These are phyloP conservation scores for Drosophila lowei DNA, from an alignment of 1,140 invertebrate genomes.

Conservation along the genomic window DNA sequence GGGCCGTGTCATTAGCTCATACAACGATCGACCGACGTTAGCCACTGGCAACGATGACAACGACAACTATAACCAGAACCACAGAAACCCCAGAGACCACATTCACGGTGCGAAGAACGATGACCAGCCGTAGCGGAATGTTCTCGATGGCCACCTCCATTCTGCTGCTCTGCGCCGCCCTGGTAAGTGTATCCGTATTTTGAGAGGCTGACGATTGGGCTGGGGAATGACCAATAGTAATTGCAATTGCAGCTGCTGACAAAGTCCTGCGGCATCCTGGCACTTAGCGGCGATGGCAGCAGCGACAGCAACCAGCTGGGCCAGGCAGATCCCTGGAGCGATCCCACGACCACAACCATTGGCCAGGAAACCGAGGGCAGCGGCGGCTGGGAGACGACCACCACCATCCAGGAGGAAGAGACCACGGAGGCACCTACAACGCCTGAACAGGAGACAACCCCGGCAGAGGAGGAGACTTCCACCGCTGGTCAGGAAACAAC, in stretches of 20 bases:
- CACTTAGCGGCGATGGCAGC: slow-evolving; percentile 52
- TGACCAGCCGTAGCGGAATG: slow-evolving; percentile 8
- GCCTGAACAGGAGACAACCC: slow-evolving; percentile 12
- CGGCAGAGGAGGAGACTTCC: neutral
- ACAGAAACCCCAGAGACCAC: slow-evolving; percentile 20
- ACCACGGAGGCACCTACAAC: slow-evolving; percentile 28
- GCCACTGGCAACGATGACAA: slow-evolving; percentile 69
- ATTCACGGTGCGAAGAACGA: slow-evolving; percentile 40
- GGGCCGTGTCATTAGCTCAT: slow-evolving; percentile 50
- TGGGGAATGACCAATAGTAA: slow-evolving; percentile 34
- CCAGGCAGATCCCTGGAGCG: slow-evolving; percentile 39
- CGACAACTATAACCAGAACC: slow-evolving; percentile 23
- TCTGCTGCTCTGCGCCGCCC: slow-evolving; percentile 52
- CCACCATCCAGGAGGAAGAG: neutral
- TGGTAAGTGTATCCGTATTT: slow-evolving; percentile 48
- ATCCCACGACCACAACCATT: slow-evolving; percentile 37
- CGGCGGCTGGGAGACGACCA: slow-evolving; percentile 52
- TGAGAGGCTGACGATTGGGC: neutral
- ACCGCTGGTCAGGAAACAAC: slow-evolving; percentile 1
- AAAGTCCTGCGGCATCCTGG: slow-evolving; percentile 62
- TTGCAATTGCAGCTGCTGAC: slow-evolving; percentile 56
- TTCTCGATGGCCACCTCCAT: slow-evolving; percentile 46
- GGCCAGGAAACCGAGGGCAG: slow-evolving; percentile 39
- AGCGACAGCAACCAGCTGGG: slow-evolving; percentile 26
- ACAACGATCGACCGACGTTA: slow-evolving; percentile 80